Conservation (phyloP, 2,888 invertebrate genomes). For the Ametastegia equiseti region DNA sequence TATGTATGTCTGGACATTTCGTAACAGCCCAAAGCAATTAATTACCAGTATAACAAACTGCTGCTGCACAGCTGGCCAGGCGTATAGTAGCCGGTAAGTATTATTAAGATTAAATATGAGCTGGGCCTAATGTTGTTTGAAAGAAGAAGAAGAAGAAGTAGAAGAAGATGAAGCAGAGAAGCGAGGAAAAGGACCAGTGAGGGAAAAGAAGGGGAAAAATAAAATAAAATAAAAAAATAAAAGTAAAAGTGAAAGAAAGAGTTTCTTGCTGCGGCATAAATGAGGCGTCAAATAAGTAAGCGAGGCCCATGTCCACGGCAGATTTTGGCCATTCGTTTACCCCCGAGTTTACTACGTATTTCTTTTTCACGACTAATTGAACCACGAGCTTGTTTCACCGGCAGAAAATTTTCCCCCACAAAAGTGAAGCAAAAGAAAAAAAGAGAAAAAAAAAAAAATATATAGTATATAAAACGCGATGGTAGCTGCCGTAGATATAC, state of each 20-base stretch:
- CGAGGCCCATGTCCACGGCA: slow-evolving; percentile 46
- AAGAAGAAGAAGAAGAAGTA: not conserved
- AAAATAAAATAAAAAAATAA: too few relatives aligned
- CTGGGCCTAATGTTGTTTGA: slow-evolving; percentile 38
- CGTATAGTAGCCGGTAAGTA: not conserved
- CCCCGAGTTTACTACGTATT: slow-evolving; percentile 26
- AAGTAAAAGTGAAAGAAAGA: not conserved
- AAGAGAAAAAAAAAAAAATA: not conserved
- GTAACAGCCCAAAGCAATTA: too few relatives aligned
- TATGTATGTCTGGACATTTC: too few relatives aligned
- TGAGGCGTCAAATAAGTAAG: slow-evolving; percentile 68
- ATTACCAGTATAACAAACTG: not conserved
- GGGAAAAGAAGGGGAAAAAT: too few relatives aligned
- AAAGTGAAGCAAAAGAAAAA: not conserved
- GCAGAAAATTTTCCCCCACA: not conserved
- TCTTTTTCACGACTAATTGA: slow-evolving; percentile 46
- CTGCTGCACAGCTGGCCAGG: too few relatives aligned
- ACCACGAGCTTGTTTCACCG: slow-evolving; percentile 13
- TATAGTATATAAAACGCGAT: too few relatives aligned
- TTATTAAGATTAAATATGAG: slow-evolving; percentile 30
- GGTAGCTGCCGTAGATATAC: too few relatives aligned
- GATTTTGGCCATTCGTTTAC: slow-evolving; percentile 43
- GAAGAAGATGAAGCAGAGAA: too few relatives aligned
- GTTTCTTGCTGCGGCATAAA: slow-evolving; percentile 56
- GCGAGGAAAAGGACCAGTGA: not conserved